These are phyloP conservation scores for Meriones psammophilus DNA, from an alignment of 2,797 vertebrate species.

Conservation along the genomic window DNA sequence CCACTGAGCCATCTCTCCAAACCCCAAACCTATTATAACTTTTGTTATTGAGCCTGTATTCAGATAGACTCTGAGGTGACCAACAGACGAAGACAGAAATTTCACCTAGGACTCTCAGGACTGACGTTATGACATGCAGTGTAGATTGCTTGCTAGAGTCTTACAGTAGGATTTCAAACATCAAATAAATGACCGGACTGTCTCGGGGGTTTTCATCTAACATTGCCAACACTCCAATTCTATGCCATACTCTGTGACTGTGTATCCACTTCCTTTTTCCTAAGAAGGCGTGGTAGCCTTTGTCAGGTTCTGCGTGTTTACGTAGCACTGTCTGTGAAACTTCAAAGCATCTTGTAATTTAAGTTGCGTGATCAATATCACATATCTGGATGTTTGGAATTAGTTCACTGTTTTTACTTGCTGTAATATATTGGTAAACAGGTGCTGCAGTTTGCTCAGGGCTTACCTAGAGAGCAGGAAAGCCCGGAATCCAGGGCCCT, in stretches of 20 bases:
- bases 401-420: conserved; percentile 27
- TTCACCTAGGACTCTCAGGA: background rate
- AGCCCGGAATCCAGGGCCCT: background rate
- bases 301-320: conserved; percentile 8
- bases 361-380: background rate
- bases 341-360: conserved; percentile 37
- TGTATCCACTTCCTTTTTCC: background rate
- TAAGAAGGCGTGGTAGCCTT: background rate
- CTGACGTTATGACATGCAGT: background rate
- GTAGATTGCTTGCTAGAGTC: background rate
- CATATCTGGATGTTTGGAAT: conserved; percentile 33
- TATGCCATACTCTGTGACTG: background rate
- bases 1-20: background rate
- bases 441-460: background rate
- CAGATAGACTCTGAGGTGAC: background rate
- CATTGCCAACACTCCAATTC: background rate
- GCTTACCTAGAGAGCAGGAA: background rate
- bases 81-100: background rate
- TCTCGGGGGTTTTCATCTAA: background rate
- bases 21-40: background rate
- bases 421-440: background rate
- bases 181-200: background rate
- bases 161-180: background rate
- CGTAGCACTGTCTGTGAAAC: background rate
- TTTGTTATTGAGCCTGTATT: background rate